These are phyloP conservation scores for Prosapia bicincta DNA, from an alignment of 2,888 invertebrate species.

Conservation along the genomic window DNA sequence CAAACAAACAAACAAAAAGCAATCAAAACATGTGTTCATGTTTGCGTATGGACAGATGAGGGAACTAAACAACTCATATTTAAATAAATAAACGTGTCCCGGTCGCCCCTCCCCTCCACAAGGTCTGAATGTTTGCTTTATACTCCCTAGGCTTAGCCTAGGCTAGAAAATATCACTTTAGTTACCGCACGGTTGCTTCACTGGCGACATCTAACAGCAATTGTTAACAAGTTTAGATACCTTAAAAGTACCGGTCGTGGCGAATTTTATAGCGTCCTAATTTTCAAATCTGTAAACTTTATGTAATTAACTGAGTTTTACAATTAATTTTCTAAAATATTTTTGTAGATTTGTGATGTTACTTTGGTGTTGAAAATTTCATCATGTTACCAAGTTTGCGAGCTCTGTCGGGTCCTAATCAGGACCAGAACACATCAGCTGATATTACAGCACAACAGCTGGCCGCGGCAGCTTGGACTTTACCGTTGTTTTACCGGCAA, in stretches of 20 bases:
- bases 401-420: not conserved
- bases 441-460: not conserved
- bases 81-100: constrained; percentile 41
- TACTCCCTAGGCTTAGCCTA: constrained; percentile 15
- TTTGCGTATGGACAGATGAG: constrained; percentile 36
- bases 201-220: not conserved
- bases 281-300: too few relatives aligned
- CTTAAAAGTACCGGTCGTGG: too few relatives aligned
- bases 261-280: too few relatives aligned
- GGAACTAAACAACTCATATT: constrained; percentile 41
- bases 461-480: constrained; percentile 15
- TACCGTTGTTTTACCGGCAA: constrained; percentile 33
- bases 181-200: not conserved
- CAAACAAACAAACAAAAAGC: constrained; percentile 42
- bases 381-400: not conserved
- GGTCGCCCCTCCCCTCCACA: constrained; percentile 20
- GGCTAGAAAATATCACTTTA: constrained; percentile 20
- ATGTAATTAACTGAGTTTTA: too few relatives aligned
- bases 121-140: constrained; percentile 19
- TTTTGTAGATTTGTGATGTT: not conserved
- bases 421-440: not conserved
- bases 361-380: not conserved
- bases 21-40: constrained; percentile 42
- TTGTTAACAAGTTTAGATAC: not conserved
- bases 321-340: too few relatives aligned